phyloP scores from a whole-genome alignment of 2,888 invertebrate genomes.

The Thecophora atra region DNA sequence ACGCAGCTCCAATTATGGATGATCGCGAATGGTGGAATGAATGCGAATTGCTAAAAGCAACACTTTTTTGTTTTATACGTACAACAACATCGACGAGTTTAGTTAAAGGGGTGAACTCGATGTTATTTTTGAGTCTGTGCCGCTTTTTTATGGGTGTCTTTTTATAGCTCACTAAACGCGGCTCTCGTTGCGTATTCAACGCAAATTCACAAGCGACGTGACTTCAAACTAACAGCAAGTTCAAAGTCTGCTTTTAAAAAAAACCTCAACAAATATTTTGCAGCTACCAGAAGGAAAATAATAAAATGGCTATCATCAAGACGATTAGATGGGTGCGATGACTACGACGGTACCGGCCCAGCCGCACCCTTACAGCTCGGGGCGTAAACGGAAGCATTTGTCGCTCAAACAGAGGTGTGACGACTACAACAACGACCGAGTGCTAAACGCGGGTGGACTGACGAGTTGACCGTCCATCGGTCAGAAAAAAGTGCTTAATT shows the following conservation, averaged over 20 bases:
- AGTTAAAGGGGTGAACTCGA: background rate
- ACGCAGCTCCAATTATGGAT: too few relatives aligned
- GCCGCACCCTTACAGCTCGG: constrained; percentile 30
- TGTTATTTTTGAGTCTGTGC: constrained; percentile 3
- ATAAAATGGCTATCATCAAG: background rate
- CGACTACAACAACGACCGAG: background rate
- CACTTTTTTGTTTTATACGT: constrained; percentile 18
- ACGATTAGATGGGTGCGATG: constrained; percentile 7
- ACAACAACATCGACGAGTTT: constrained; percentile 31
- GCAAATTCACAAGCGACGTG: background rate
- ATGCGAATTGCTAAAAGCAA: background rate
- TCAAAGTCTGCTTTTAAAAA: background rate
- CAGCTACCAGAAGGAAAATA: background rate
- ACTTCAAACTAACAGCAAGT: background rate
- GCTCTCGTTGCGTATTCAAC: too few relatives aligned
- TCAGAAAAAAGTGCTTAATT: background rate
- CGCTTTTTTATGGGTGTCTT: constrained; percentile 36
- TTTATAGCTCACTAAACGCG: constrained; percentile 19
- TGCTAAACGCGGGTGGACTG: background rate
- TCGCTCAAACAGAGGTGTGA: constrained; percentile 27
- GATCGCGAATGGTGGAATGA: background rate
- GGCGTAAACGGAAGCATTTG: constrained; percentile 27
- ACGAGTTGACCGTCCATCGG: background rate
- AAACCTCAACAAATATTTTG: background rate
- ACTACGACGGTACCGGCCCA: background rate